Base-by-base conservation (phyloP, 2,888 invertebrate genomes). In the Drosophila monieri region DNA sequence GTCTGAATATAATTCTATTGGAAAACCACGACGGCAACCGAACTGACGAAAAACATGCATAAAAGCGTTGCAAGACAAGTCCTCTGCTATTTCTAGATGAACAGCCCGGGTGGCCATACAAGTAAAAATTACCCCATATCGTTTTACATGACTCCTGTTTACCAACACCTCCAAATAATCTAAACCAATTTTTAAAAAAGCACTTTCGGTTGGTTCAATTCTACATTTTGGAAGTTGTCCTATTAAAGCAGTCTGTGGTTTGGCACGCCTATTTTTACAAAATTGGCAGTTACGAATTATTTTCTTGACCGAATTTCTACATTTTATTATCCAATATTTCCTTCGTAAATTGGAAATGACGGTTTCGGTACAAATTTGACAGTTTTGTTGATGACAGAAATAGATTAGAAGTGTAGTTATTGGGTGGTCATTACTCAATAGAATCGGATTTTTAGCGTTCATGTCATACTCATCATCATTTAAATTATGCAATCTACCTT, bases 231-330 rank as follows among this genome's bases (percentile, higher is more conserved):
- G 8, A 25, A 25, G 25, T 25, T 25, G 25, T 25, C 25, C 25
- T 25, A 25, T 25, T 25, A 6, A 25, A 25, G 25, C 25, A 25
- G 25, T 25, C 8, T 25, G 25, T 25, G 25, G 25, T 6, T 25
- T 25, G 25, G 8, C 25, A 25, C 25, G 25, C 8, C 25, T 25
- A 25, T 25, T 25, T 25, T 25, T 25, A 25, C 25, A 25, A 6
- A 25, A 53, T 6, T 43, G 53, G 18, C 53, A 53, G n/a, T 52
- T 53, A 14, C 18, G 18, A 41, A 52, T 39, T 15, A 53, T 30
- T 27, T 43, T 53, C 18, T 53, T 53, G n/a, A 53, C 15, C 9
- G 53, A 41, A 18, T 27, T 27, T 23, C 53, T 10, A 30, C 41
- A 53, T 15, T 25, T 15, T 25, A 23, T 6, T 35, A 52, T 52